Evolutionary conservation across 2,113 vertebrate species (phyloP), one percentile per base, ranked within the genome.

Genomic region (Colistium nudipinnis): DNA sequence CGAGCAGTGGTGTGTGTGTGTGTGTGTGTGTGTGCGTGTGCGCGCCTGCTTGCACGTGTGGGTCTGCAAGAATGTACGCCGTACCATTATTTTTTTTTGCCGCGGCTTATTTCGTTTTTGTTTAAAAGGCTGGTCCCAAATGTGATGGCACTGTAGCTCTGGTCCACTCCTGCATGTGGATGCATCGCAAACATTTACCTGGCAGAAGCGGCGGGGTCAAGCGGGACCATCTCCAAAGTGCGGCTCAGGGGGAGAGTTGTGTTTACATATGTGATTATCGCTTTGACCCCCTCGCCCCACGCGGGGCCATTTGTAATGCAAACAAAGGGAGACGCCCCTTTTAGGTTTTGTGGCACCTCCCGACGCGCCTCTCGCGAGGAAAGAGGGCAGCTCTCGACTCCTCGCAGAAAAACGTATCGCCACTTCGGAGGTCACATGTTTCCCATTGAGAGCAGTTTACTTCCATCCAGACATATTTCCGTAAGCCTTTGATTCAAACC

Each of bases 401-500:
- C 74, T 74, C 72, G 76, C 60, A 19, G n/a, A n/a, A 61, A 54
- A 88, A 81, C 75, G 62, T 66, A 74, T 70, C 61, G 70, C 84
- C 62, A 84, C 84, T 83, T 83, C 33, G 59, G 59, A 73, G 78
- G 77, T 91, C 91, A 92, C 90, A 90, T 91, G 89, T 87, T 93
- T 92, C 88, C 84, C 76, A 92, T 92, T 91, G 80, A 87, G 81
- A 88, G 77, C 84, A 86, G 82, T 92, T 92, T 87, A 91, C 85
- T 85, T 90, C 87, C 87, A 90, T 86, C 78, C 51, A 85, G 83
- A 88, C 89, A 87, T 90, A 91, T 92, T 93, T 91, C 88, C 76
- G 63, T 89, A 91, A 88, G 79, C 77, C 81, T 89, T 88, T 92
- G 91, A 93, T 91, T 91, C 78, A 86, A 91, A 92, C 83, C 90